Conservation (phyloP, 2,113 vertebrate species). For the Oenanthe melanoleuca region DNA sequence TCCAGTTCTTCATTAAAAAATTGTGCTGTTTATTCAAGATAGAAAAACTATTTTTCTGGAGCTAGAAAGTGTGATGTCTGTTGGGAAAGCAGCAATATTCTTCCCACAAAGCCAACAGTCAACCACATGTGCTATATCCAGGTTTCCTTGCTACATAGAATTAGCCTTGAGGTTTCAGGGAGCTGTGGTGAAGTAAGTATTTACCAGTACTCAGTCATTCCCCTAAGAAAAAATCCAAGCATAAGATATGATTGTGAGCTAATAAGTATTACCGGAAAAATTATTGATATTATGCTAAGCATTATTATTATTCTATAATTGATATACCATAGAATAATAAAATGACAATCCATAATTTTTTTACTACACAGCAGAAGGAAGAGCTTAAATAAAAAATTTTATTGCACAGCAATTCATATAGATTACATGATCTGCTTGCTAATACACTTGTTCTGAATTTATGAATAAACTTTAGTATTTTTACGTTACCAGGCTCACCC, state of each 20-base stretch:
- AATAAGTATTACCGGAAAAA: background rate
- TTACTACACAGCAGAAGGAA: background rate
- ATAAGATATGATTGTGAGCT: background rate
- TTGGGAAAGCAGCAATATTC: background rate
- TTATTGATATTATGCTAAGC: background rate
- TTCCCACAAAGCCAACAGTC: background rate
- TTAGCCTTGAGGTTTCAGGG: background rate
- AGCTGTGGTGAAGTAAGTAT: background rate
- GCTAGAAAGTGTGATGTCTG: background rate
- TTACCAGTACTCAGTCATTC: background rate
- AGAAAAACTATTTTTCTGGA: background rate
- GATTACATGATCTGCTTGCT: background rate
- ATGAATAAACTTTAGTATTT: background rate
- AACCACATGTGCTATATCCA: background rate
- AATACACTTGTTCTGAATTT: background rate
- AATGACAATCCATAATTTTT: background rate
- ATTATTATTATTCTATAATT: background rate
- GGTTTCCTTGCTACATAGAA: background rate
- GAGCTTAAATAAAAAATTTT: background rate
- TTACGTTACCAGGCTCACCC: background rate
- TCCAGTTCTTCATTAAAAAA: background rate
- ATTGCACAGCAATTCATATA: background rate
- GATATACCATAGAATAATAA: background rate
- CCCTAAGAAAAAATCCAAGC: background rate
- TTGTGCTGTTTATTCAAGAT: accelerated